Base-by-base conservation (phyloP, 2,888 invertebrate species). In the Dryobotodes eremita region DNA sequence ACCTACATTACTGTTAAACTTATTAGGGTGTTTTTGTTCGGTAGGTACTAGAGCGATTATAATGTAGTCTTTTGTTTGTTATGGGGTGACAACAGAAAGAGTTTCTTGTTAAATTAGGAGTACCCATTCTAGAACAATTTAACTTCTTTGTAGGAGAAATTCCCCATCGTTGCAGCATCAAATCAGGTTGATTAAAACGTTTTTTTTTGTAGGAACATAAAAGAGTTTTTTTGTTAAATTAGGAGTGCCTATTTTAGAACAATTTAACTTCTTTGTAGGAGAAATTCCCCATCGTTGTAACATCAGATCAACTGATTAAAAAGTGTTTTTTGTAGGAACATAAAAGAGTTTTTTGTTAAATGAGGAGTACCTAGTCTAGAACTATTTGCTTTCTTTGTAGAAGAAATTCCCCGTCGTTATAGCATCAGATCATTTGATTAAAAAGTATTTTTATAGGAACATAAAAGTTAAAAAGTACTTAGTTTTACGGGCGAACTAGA, bases 391-490 rank as follows among this genome's bases (percentile, higher is more conserved):
- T 79, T 50, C 48, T 55, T 64, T 79, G 2, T 26, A 26, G 8
- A 20, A 23, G 26, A 15, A 61, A 61, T 31, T 20, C 4, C 17
- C 10, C 31, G 20, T 31, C 61, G 31, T 31, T 31, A 10, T 7
- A 31, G 17, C 31, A 61, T 61, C 61, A 17, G 31, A 68, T 42
- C 3, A 57, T 20, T 57, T 75, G 31, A 75, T 68, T 46, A 57
- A 69, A 82, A 59, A 64, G 23, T 77, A 15, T 76, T 77, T 75
- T 76, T 59, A 64, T 26, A 2, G 69, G 64, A 69, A 20, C 31
- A 77, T 83, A 48, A 65, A 77, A 82, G 53, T 59, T 80, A 10
- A 46, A 80, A 75, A 57, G 48, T 61, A 42, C 48, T 55, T 2
- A 42, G 8, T 48, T 68, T 80, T 75, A 80, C 57, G 36, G 13